Evolutionary conservation across 2,888 invertebrate genomes (phyloP).

Genomic region (Pheosia gnoma): DNA sequence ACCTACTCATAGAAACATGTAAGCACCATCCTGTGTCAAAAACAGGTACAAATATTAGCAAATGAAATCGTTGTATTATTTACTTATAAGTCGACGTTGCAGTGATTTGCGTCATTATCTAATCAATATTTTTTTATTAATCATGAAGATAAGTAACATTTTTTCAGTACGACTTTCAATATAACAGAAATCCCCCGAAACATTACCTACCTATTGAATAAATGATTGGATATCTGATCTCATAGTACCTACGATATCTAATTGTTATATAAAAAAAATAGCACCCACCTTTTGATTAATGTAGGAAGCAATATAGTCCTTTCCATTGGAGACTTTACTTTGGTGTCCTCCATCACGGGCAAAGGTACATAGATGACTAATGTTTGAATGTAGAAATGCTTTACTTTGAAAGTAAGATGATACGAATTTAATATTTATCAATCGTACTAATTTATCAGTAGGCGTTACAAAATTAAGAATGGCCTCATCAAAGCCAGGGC

Average conservation of each 20-base stretch:
- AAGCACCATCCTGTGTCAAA: not conserved
- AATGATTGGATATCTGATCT: not conserved
- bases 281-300: too few species aligned
- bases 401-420: not conserved
- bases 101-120: conserved; percentile 33
- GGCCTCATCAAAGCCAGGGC: conserved; percentile 6
- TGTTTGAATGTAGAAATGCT: conserved; percentile 4
- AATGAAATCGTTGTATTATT: not conserved
- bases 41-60: not conserved
- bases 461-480: conserved; percentile 11
- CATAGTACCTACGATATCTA: not conserved
- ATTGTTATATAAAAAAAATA: not conserved
- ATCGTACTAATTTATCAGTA: conserved; percentile 18
- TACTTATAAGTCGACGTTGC: not conserved
- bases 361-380: not conserved
- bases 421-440: conserved; percentile 5
- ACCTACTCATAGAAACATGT: conserved; percentile 2
- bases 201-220: not conserved
- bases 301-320: too few species aligned
- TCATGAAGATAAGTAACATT: conserved; percentile 15
- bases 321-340: not conserved
- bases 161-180: not conserved
- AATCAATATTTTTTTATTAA: conserved; percentile 26
- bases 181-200: not conserved
- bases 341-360: not conserved